Percentiles rank a stretch among this genome's conserved stretches.
phyloP scores from a whole-genome alignment of 2,888 invertebrate genomes.

The Stratiomys singularior region DNA sequence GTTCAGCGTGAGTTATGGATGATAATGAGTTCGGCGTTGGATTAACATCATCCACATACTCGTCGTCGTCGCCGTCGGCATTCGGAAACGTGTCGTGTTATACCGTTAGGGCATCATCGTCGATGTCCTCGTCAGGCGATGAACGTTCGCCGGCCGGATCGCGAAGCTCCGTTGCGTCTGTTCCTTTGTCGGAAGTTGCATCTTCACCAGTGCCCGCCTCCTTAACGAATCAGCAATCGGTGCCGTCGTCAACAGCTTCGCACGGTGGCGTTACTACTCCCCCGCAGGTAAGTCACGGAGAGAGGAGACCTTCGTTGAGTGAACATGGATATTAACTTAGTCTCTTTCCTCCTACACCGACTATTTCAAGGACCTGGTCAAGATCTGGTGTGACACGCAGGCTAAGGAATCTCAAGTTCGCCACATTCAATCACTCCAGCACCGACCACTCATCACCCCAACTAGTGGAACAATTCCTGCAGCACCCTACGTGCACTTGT shows the following conservation, averaged over 20 bases:
- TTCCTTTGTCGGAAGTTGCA: slow-evolving; percentile 44
- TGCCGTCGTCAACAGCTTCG: neutral
- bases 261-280: slow-evolving; percentile 31
- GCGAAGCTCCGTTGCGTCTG: slow-evolving; percentile 50
- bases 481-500: slow-evolving; percentile 18
- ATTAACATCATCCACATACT: neutral
- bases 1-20: slow-evolving; percentile 49
- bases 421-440: slow-evolving; percentile 46
- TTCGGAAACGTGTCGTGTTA: slow-evolving; percentile 33
- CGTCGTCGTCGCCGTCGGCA: slow-evolving; percentile 14
- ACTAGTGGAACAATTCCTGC: slow-evolving; percentile 27
- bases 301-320: too few species aligned
- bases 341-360: neutral
- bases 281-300: slow-evolving; percentile 27
- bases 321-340: too few species aligned
- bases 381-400: slow-evolving; percentile 47
- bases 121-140: slow-evolving; percentile 51
- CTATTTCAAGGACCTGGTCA: slow-evolving; percentile 38
- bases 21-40: slow-evolving; percentile 49
- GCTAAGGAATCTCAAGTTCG: slow-evolving; percentile 47
- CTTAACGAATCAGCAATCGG: slow-evolving; percentile 23
- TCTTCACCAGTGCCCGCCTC: slow-evolving; percentile 38
- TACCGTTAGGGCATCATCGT: slow-evolving; percentile 43
- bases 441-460: slow-evolving; percentile 38
- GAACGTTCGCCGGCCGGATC: slow-evolving; percentile 51